phyloP scores from a whole-genome alignment of 2,888 invertebrate species.

The Horisme vitalbata region DNA sequence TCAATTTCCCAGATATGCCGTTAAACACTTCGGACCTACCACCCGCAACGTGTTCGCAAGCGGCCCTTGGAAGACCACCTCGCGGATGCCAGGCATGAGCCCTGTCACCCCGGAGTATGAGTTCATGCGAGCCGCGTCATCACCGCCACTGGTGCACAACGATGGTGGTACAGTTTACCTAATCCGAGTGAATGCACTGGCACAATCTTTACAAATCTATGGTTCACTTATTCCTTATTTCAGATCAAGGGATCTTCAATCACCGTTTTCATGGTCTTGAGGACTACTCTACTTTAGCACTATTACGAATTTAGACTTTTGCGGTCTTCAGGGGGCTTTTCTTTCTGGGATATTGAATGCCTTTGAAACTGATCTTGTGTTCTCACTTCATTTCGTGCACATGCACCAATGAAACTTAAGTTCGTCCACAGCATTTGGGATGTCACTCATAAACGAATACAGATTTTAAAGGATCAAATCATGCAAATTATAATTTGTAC shows the following conservation, averaged over 20 bases:
- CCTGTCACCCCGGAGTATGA: slow-evolving; percentile 58
- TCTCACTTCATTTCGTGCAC: slow-evolving; percentile 43
- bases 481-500: too few species aligned
- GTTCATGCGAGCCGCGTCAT: slow-evolving; percentile 59
- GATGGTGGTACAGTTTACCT: slow-evolving; percentile 71
- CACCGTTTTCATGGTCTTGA: too few species aligned
- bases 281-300: too few species aligned
- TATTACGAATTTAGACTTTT: too few species aligned
- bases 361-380: neutral
- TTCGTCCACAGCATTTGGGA: slow-evolving; percentile 37
- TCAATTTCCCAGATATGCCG: slow-evolving; percentile 56
- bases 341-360: neutral
- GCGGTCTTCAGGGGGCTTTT: too few species aligned
- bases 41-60: slow-evolving; percentile 49
- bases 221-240: too few species aligned
- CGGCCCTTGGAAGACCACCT: slow-evolving; percentile 61
- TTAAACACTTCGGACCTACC: slow-evolving; percentile 57
- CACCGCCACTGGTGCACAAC: slow-evolving; percentile 47
- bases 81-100: slow-evolving; percentile 44
- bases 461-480: too few species aligned
- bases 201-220: slow-evolving; percentile 50
- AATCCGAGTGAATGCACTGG: slow-evolving; percentile 44
- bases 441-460: too few species aligned
- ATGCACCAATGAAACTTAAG: slow-evolving; percentile 16
- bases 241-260: too few species aligned